These are phyloP conservation scores for Felis catus DNA, from an alignment of 2,113 vertebrate genomes.

Conservation along the genomic window DNA sequence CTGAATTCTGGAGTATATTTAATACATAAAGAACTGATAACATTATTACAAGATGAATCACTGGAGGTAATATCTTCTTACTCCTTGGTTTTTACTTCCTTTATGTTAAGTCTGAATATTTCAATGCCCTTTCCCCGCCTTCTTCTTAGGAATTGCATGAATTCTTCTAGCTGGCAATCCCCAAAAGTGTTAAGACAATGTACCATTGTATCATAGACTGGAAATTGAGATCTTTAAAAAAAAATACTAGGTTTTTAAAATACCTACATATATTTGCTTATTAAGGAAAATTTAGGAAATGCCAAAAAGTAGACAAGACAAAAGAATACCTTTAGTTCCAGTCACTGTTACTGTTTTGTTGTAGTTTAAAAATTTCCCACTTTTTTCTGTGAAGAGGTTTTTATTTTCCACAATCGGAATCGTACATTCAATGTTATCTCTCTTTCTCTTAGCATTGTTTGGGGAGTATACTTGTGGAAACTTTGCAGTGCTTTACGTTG, in stretches of 20 bases:
- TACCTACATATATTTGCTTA: not conserved
- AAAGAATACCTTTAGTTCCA: constrained; percentile 26
- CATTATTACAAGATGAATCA: constrained; percentile 93
- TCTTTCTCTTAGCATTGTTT: not conserved
- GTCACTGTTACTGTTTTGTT: constrained; percentile 2
- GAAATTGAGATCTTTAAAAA: not conserved
- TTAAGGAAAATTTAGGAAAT: constrained; percentile 37
- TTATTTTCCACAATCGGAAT: not conserved
- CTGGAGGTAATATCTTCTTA: constrained; percentile 90
- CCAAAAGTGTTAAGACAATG: not conserved
- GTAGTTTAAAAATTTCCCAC: not conserved
- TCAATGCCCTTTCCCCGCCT: not conserved
- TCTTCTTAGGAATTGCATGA: not conserved
- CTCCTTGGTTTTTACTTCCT: constrained; percentile 64
- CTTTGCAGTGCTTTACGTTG: not conserved
- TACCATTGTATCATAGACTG: not conserved
- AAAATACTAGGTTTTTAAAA: not conserved
- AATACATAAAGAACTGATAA: constrained; percentile 94
- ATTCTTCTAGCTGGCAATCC: not conserved
- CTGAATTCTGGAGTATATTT: constrained; percentile 91
- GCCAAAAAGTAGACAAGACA: constrained; percentile 1
- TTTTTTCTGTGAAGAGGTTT: constrained; percentile 33
- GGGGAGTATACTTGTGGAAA: not conserved
- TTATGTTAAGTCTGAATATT: constrained; percentile 10
- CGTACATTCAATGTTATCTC: not conserved